Percentiles rank a stretch among this genome's conserved stretches.
Evolutionary conservation across 2,113 vertebrate genomes (phyloP).

Genomic region (Bubo bubo): DNA sequence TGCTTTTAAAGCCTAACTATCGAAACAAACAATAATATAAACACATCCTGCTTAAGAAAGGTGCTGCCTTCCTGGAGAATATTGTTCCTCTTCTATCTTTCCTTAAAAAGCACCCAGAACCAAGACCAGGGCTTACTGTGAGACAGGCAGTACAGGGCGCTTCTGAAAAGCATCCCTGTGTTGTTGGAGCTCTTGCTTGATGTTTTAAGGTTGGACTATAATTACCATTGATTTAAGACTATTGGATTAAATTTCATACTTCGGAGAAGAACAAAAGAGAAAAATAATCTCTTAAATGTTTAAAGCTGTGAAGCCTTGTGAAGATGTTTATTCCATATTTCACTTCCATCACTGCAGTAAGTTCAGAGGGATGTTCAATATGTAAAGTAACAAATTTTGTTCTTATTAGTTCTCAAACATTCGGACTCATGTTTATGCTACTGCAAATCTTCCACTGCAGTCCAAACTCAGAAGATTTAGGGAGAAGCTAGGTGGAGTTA

Average conservation of each 20-base stretch:
- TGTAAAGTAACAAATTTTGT: background rate
- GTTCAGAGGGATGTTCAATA: background rate
- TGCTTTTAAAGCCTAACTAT: background rate
- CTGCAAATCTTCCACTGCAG: background rate
- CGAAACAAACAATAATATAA: background rate
- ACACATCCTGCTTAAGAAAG: background rate
- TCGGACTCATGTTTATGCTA: background rate
- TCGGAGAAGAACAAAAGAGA: background rate
- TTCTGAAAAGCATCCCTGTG: background rate
- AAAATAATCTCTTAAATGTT: background rate
- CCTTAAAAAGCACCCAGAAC: background rate
- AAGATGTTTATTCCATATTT: background rate
- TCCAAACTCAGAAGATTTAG: background rate
- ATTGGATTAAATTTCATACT: background rate
- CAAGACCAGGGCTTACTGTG: background rate
- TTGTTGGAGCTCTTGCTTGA: background rate
- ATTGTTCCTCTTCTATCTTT: background rate
- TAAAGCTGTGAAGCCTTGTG: background rate
- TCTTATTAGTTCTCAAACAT: background rate
- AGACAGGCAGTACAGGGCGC: background rate
- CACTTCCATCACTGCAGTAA: background rate
- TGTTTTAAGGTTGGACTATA: background rate
- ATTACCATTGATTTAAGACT: background rate
- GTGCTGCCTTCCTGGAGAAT: background rate
- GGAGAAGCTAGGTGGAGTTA: background rate